Evolutionary conservation across 2,113 vertebrate genomes (phyloP).

Genomic region (Carassius gibelio): DNA sequence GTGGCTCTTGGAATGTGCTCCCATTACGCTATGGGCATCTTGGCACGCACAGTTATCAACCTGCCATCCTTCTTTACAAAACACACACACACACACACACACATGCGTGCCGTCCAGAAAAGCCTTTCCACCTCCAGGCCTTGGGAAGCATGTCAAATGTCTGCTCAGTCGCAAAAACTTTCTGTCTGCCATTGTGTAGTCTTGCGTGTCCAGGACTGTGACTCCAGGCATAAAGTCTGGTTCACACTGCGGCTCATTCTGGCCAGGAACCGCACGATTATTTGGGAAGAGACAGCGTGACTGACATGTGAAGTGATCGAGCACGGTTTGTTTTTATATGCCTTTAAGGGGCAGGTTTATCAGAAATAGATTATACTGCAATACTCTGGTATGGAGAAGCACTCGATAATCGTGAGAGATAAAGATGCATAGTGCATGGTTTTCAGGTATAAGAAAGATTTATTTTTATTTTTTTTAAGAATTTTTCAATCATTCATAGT

Average conservation of each 20-base stretch:
- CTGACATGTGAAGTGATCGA: not conserved
- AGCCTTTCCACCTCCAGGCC: constrained; percentile 13
- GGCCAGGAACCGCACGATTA: not conserved
- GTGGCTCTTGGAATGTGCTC: constrained; percentile 13
- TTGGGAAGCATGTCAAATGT: constrained; percentile 26
- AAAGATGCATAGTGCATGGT: not conserved
- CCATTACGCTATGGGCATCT: constrained; percentile 29
- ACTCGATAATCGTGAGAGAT: not conserved
- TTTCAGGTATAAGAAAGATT: not conserved
- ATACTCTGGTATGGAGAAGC: not conserved
- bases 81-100: not conserved
- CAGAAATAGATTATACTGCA: not conserved
- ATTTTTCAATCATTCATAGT: not conserved
- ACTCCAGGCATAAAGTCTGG: constrained; percentile 10
- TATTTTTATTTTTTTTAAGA: no score
- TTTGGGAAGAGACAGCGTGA: not conserved
- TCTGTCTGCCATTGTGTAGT: constrained; percentile 6
- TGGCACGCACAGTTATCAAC: constrained; percentile 33
- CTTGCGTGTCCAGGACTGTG: not conserved
- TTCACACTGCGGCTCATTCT: not conserved
- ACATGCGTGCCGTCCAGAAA: not conserved
- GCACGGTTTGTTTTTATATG: not conserved
- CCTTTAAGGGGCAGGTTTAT: not conserved
- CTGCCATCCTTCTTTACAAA: constrained; percentile 22
- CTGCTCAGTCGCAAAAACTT: not conserved